phyloP scores from a whole-genome alignment of 2,113 vertebrate species.

The Tachysurus vachellii region DNA sequence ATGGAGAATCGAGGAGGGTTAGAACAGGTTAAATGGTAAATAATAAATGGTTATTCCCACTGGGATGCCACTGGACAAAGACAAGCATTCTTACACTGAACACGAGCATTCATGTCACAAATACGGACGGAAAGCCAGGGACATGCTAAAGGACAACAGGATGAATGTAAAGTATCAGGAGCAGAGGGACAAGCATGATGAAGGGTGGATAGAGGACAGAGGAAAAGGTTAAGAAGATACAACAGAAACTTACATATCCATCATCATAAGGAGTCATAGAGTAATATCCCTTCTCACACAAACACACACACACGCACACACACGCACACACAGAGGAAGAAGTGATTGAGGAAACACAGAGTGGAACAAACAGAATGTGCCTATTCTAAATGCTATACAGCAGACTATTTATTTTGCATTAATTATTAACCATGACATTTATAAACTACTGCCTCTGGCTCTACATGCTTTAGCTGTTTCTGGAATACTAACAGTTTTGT shows the following conservation, averaged over 20 bases:
- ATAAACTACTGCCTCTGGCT: background rate
- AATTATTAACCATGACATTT: background rate
- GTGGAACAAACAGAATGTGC: background rate
- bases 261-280: slow-evolving; percentile 90
- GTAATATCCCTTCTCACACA: slow-evolving; percentile 85
- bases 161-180: slow-evolving; percentile 51
- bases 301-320: slow-evolving; percentile 65
- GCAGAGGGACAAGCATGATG: slow-evolving; percentile 56
- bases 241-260: slow-evolving; percentile 88
- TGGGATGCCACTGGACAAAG: slow-evolving; percentile 47
- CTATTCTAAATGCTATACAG: background rate
- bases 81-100: slow-evolving; percentile 26
- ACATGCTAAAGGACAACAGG: slow-evolving; percentile 9
- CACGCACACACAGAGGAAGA: slow-evolving; percentile 38
- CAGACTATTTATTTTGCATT: background rate
- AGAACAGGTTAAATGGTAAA: slow-evolving; percentile 3
- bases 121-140: slow-evolving; percentile 46
- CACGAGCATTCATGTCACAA: slow-evolving; percentile 49
- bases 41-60: background rate
- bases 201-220: slow-evolving; percentile 43
- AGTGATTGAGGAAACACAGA: background rate
- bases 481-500: background rate
- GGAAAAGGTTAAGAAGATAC: slow-evolving; percentile 68
- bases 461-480: background rate
- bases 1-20: background rate